A percentile compares a stretch with the other conserved stretches of the same genome.
Evolutionary conservation across 2,888 invertebrate genomes (phyloP).

Genomic region (Halictus quadricinctus): DNA sequence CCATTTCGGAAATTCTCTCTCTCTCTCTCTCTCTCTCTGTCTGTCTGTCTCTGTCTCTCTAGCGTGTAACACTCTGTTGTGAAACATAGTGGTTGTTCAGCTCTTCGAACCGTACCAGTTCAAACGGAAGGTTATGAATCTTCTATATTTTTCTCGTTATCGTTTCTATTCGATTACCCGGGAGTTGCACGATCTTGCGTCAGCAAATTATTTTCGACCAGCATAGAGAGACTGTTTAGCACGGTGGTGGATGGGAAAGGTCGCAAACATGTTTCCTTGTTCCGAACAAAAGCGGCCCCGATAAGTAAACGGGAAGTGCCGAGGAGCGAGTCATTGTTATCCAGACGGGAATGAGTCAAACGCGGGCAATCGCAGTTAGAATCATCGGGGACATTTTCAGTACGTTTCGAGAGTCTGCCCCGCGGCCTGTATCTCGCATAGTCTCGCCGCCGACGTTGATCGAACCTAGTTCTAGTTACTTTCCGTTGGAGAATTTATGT

Average conservation of each 20-base stretch:
- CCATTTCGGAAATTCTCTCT: not conserved
- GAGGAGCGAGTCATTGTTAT: slow-evolving; percentile 60
- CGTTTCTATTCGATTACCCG: not conserved
- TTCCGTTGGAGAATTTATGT: slow-evolving; percentile 41
- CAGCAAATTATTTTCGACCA: not conserved
- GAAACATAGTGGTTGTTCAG: not conserved
- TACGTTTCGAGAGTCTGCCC: slow-evolving; percentile 2
- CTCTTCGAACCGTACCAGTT: not conserved
- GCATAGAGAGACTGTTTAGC: not conserved
- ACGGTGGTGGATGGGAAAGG: not conserved
- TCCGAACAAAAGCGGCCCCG: slow-evolving; percentile 46
- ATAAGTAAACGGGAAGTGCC: slow-evolving; percentile 59
- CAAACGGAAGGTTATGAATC: not conserved
- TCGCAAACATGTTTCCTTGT: slow-evolving; percentile 18
- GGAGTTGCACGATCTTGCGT: slow-evolving; percentile 16
- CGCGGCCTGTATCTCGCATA: slow-evolving; percentile 4
- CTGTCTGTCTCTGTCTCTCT: not conserved
- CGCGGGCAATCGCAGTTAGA: slow-evolving; percentile 17
- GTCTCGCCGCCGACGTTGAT: not conserved
- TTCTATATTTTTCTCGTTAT: not conserved
- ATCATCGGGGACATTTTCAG: slow-evolving; percentile 24
- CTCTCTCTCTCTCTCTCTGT: not conserved
- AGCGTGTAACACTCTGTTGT: not conserved
- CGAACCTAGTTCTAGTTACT: slow-evolving; percentile 42
- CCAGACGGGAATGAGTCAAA: slow-evolving; percentile 64